phyloP scores from a whole-genome alignment of 2,797 vertebrate species.

The Macropodus opercularis region DNA sequence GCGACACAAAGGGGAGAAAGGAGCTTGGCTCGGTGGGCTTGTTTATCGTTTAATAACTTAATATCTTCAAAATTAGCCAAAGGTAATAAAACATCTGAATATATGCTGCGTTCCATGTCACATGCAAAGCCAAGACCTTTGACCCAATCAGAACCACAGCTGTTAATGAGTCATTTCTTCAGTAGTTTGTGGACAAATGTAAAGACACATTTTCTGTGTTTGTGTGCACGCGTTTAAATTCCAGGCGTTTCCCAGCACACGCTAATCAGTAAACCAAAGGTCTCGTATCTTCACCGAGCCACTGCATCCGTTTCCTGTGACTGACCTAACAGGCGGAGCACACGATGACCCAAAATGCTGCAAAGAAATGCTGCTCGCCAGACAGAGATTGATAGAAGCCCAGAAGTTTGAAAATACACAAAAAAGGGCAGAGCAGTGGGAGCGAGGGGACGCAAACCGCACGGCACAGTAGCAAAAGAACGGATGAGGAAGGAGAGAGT shows the following conservation, averaged over 20 bases:
- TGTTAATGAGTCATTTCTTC: background rate
- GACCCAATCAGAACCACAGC: constrained; percentile 18
- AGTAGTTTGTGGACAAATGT: background rate
- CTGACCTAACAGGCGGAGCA: constrained; percentile 42
- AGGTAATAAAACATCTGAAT: too few species aligned
- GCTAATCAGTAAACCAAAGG: constrained; percentile 30
- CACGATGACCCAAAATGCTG: constrained; percentile 51
- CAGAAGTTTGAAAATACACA: constrained; percentile 41
- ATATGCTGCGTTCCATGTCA: too few species aligned
- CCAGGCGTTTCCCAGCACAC: constrained; percentile 2
- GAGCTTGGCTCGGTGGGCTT: too few species aligned
- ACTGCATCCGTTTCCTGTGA: constrained; percentile 27
- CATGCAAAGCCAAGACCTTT: background rate
- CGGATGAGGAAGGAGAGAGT: constrained; percentile 9
- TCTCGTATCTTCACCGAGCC: constrained; percentile 7
- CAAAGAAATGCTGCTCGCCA: constrained; percentile 15
- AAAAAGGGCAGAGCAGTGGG: constrained; percentile 13
- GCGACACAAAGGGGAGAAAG: background rate
- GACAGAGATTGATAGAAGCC: constrained; percentile 60
- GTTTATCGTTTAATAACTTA: too few species aligned
- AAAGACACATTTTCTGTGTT: constrained; percentile 1
- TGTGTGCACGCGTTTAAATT: constrained; percentile 6
- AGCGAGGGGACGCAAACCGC: constrained; percentile 1
- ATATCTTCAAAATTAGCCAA: too few species aligned
- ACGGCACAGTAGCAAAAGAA: background rate